Percentiles rank a stretch among this genome's conserved stretches.
Evolutionary conservation across 2,113 vertebrate species (phyloP).

Genomic region (Menidia beryllina): DNA sequence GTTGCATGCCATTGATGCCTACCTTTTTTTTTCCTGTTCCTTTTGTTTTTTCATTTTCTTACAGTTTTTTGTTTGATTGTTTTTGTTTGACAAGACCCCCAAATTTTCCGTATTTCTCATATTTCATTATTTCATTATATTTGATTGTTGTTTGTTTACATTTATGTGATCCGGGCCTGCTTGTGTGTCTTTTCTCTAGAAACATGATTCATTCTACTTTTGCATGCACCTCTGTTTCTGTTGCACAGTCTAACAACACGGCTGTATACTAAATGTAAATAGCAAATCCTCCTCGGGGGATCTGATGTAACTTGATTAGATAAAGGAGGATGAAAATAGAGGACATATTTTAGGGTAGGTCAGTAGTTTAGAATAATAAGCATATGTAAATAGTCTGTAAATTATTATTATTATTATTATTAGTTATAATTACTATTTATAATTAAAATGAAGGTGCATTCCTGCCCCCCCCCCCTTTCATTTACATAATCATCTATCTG

Average conservation of each 20-base stretch:
- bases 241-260: slow-evolving; percentile 49
- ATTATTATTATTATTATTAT: slow-evolving; percentile 78
- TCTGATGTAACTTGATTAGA: slow-evolving; percentile 27
- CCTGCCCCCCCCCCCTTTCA: slow-evolving; percentile 79
- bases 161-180: slow-evolving; percentile 39
- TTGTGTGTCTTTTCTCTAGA: slow-evolving; percentile 32
- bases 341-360: slow-evolving; percentile 38
- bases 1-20: slow-evolving; percentile 87
- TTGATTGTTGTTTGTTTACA: slow-evolving; percentile 65
- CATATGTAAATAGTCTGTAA: slow-evolving; percentile 86
- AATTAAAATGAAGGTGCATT: slow-evolving; percentile 79
- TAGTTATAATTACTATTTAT: slow-evolving; percentile 70
- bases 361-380: slow-evolving; percentile 64
- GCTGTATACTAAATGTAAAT: slow-evolving; percentile 52
- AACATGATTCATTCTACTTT: slow-evolving; percentile 25
- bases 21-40: slow-evolving; percentile 50
- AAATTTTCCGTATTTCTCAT: slow-evolving; percentile 46
- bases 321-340: slow-evolving; percentile 33
- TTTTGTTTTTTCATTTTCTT: slow-evolving; percentile 33
- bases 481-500: slow-evolving; percentile 72
- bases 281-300: slow-evolving; percentile 24
- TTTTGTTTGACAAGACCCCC: slow-evolving; percentile 57
- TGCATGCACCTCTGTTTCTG: slow-evolving; percentile 54
- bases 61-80: not conserved
- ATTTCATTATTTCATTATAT: too few species aligned